Evolutionary conservation across 2,797 vertebrate species (phyloP), one percentile per base, ranked within the genome.

Genomic region (Intellagama lesueurii): DNA sequence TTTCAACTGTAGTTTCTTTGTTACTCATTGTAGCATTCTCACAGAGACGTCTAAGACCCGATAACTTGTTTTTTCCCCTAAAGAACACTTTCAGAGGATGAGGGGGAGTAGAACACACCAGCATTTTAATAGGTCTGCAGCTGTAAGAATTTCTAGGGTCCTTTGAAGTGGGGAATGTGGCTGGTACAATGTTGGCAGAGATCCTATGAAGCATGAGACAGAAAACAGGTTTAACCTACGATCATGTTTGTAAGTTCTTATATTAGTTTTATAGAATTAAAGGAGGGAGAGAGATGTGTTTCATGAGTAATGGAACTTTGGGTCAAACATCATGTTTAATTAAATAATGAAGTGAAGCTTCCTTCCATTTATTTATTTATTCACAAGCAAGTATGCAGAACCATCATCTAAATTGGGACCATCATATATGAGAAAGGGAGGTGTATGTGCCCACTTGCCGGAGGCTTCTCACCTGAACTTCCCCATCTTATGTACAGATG

Each of bases 201-300:
- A 70, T 73, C 69, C 44, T 68, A 90, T 90, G 90, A 90, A 76
- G 84, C 64, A 11, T 68, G 85, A 89, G 64, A 87, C 69, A 69
- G 32, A 77, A 85, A 81, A 1, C 35, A 73, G 24, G 0, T 28
- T 7, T 73, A 9, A 56, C 90, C 66, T 86, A 1, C 0, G 1
- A 14, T 49, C 1, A 35, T 24, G 64, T 86, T 60, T 66, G 76
- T 88, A 83, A 77, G 8, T 72, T 83, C 5, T 44, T 12, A 16
- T 44, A 12, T 40, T 78, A 19, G 6, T 68, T 90, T 81, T 56
- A 60, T 9, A 17, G 22, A 79, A 79, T 84, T 64, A 64, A 69
- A 64, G 35, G n/a, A 30, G 30, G 28, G 52, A 56, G 28, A 77
- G 7, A 81, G 8, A 35, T 64, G 16, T 70, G 64, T 8, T 52